A percentile compares a stretch with the other conserved stretches of the same genome.
These are phyloP conservation scores for Oncorhynchus nerka DNA, from an alignment of 2,113 vertebrate genomes.

Conservation along the genomic window DNA sequence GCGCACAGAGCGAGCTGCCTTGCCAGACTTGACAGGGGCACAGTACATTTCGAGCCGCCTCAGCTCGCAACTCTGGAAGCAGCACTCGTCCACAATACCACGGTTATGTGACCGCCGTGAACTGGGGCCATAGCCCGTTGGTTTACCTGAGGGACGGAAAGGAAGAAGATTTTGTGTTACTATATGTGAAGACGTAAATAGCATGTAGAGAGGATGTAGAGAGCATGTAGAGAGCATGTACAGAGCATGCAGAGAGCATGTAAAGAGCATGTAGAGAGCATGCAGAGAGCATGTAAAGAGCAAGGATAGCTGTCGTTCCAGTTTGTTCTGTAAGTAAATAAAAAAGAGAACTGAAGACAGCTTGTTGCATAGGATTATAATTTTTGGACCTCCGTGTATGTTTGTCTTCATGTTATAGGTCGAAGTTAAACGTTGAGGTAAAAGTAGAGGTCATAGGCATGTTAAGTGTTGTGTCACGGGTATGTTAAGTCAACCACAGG, in stretches of 20 bases:
- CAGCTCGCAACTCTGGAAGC: constrained; percentile 98
- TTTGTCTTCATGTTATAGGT: neutral
- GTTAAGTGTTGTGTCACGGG: neutral
- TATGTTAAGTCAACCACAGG: neutral
- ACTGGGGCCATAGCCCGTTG: constrained; percentile 90
- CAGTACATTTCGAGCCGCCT: constrained; percentile 97
- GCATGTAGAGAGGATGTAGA: too few species aligned
- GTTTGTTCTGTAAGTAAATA: neutral
- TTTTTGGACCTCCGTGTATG: neutral
- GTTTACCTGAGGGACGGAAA: constrained; percentile 80
- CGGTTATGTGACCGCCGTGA: constrained; percentile 85
- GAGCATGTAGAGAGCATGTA: too few species aligned
- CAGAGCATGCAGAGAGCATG: too few species aligned
- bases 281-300: neutral
- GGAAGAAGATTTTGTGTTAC: neutral
- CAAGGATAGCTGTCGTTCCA: neutral
- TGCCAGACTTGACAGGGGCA: constrained; percentile 88
- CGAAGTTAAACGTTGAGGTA: neutral
- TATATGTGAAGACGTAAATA: neutral
- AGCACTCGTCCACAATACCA: constrained; percentile 98
- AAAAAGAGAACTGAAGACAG: neutral
- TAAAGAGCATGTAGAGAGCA: too few species aligned
- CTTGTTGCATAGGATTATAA: neutral
- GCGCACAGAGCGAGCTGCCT: constrained; percentile 88
- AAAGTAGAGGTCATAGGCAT: neutral